Conservation (phyloP, 2,113 vertebrate genomes). For the Coreoperca whiteheadi region DNA sequence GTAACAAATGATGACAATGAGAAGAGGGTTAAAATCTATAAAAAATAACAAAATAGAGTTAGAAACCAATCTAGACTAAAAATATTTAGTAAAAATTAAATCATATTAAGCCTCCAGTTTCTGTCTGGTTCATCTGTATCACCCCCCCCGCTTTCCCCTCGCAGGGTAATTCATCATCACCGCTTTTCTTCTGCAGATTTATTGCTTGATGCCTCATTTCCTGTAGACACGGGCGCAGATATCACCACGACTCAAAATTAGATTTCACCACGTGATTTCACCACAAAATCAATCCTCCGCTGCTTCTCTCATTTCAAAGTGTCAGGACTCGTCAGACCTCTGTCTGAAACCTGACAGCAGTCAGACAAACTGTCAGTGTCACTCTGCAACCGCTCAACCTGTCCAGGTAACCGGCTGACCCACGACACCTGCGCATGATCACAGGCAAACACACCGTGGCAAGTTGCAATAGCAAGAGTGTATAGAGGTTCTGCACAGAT, state of each 20-base stretch:
- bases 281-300: slow-evolving; percentile 3
- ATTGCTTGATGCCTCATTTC: slow-evolving; percentile 34
- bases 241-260: slow-evolving; percentile 18
- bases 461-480: not conserved
- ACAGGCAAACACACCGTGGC: not conserved
- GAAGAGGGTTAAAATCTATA: no score
- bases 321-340: slow-evolving; percentile 6
- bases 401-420: not conserved
- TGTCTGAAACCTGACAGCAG: not conserved
- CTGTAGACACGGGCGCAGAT: slow-evolving; percentile 11
- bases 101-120: not conserved
- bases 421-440: not conserved
- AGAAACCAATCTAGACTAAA: no score
- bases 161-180: slow-evolving; percentile 19
- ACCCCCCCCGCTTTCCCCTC: slow-evolving; percentile 11
- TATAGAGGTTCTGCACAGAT: not conserved
- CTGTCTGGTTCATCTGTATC: not conserved
- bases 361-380: not conserved
- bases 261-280: slow-evolving; percentile 19
- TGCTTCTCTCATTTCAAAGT: not conserved
- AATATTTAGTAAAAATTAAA: no score
- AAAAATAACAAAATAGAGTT: no score
- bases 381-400: not conserved
- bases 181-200: slow-evolving; percentile 15
- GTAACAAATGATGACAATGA: no score